Conservation (phyloP, 2,888 invertebrate species). For the Brassicogethes aeneus region DNA sequence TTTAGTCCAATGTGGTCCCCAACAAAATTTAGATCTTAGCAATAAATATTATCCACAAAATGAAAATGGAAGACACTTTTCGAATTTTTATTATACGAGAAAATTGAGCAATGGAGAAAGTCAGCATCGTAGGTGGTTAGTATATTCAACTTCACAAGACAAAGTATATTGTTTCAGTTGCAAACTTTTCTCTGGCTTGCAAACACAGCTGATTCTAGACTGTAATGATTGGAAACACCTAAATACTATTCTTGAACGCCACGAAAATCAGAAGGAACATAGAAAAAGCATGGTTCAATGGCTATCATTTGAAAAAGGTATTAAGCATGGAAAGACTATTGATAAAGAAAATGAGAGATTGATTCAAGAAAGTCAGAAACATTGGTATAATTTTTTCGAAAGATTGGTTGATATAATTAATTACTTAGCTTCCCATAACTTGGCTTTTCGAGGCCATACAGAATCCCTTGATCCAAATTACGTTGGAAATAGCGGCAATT, state of each 20-base stretch:
- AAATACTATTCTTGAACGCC: not conserved
- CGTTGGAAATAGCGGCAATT: conserved; percentile 6
- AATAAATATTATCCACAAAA: too few relatives aligned
- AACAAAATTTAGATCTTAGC: too few relatives aligned
- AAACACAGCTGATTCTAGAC: too few relatives aligned
- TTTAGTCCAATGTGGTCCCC: too few relatives aligned
- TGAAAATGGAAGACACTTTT: too few relatives aligned
- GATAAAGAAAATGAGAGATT: conserved; percentile 7
- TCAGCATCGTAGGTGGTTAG: too few relatives aligned
- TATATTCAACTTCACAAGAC: too few relatives aligned
- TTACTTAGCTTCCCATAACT: conserved; percentile 7
- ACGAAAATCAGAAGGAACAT: conserved; percentile 1
- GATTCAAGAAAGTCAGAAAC: conserved; percentile 8
- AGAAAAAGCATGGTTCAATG: not conserved
- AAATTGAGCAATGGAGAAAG: too few relatives aligned
- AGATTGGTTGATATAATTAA: conserved; percentile 8
- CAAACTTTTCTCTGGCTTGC: too few relatives aligned
- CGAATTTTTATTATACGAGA: too few relatives aligned
- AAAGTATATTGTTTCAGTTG: too few relatives aligned
- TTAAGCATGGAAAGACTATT: not conserved
- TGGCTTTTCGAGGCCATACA: conserved; percentile 6
- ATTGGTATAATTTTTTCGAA: conserved; percentile 9
- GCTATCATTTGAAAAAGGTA: not conserved
- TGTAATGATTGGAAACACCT: not conserved
- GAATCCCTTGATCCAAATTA: conserved; percentile 4